Percentiles rank a stretch among this genome's conserved stretches.
phyloP scores from a whole-genome alignment of 2,888 invertebrate species.

The Ornithoptera priamus region DNA sequence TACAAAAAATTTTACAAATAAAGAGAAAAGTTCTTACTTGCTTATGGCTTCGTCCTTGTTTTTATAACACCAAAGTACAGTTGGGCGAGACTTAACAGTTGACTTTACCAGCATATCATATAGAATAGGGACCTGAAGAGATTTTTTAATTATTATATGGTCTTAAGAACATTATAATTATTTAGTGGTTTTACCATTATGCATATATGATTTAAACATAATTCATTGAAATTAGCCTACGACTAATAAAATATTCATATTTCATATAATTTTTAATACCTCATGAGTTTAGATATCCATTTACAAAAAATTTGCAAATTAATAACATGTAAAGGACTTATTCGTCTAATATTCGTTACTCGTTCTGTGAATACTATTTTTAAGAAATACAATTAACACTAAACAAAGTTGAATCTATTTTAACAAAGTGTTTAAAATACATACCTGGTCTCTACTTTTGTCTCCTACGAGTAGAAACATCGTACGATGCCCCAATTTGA shows the following conservation, averaged over 20 bases:
- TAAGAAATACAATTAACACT: no score
- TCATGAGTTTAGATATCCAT: no score
- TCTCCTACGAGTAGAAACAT: slow-evolving; percentile 98
- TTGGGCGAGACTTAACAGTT: slow-evolving; percentile 93
- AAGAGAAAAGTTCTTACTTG: slow-evolving; percentile 76
- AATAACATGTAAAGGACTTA: no score
- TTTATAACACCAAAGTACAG: slow-evolving; percentile 99
- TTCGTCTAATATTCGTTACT: no score
- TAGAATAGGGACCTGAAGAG: slow-evolving; percentile 91
- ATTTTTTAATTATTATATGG: no score
- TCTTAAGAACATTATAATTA: neutral
- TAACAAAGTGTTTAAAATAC: slow-evolving; percentile 19
- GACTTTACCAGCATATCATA: slow-evolving; percentile 99
- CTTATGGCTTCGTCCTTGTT: slow-evolving; percentile 93
- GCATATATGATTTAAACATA: no score
- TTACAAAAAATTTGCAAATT: no score
- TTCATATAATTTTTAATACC: no score
- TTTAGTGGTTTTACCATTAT: neutral
- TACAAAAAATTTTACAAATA: neutral
- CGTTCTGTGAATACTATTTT: no score
- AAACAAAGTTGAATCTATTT: no score
- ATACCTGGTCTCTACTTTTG: slow-evolving; percentile 96
- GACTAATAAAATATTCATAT: no score
- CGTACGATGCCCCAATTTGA: slow-evolving; percentile 92
- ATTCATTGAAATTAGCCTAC: no score